Evolutionary conservation across 2,888 invertebrate species (phyloP).

Genomic region (Andrena haemorrhoa): DNA sequence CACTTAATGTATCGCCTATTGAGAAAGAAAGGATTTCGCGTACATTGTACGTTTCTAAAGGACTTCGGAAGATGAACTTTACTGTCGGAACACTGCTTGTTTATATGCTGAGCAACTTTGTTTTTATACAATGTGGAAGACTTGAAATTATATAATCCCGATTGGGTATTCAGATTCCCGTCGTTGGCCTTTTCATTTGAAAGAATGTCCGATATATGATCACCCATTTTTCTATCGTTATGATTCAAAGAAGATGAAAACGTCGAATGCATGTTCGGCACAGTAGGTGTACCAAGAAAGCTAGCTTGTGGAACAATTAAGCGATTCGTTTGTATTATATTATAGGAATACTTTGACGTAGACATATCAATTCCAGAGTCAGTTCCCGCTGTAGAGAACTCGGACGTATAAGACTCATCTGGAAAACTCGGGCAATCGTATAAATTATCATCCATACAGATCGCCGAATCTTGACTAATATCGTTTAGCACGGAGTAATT

Average conservation of each 20-base stretch:
- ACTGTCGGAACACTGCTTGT: slow-evolving; percentile 27
- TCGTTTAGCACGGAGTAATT: slow-evolving; percentile 49
- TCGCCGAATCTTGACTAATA: slow-evolving; percentile 77
- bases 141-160: slow-evolving; percentile 36
- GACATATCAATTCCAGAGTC: slow-evolving; percentile 75
- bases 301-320: slow-evolving; percentile 16
- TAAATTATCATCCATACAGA: slow-evolving; percentile 74
- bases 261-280: slow-evolving; percentile 39
- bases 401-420: slow-evolving; percentile 67
- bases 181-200: slow-evolving; percentile 20
- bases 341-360: slow-evolving; percentile 57
- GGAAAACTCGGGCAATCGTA: slow-evolving; percentile 60
- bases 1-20: slow-evolving; percentile 75
- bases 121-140: slow-evolving; percentile 54
- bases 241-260: slow-evolving; percentile 36
- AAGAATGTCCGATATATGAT: slow-evolving; percentile 40
- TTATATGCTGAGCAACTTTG: slow-evolving; percentile 30
- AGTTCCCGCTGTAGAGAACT: slow-evolving; percentile 56
- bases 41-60: slow-evolving; percentile 48
- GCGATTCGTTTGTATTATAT: slow-evolving; percentile 3
- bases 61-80: slow-evolving; percentile 40
- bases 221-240: slow-evolving; percentile 35
- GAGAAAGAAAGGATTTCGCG: slow-evolving; percentile 44
- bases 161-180: slow-evolving; percentile 14
- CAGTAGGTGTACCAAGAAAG: slow-evolving; percentile 49